Conservation (phyloP, 35 echinoderm and acorn worm species). For the Diadema setosum region DNA sequence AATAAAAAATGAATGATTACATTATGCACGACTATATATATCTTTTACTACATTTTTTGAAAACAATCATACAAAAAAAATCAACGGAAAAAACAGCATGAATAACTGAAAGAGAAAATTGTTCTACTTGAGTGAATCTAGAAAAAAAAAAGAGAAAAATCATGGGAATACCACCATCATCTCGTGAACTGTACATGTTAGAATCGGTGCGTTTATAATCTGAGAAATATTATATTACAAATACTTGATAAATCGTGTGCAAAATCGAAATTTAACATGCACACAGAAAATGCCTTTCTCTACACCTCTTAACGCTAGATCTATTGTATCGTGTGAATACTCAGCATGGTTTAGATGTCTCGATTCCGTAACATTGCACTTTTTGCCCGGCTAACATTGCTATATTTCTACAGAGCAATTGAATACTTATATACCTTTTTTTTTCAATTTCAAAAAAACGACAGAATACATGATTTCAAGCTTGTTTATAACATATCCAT, state of each 20-base stretch:
- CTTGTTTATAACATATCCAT: too few species aligned
- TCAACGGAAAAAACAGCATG: too few species aligned
- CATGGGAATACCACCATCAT: too few species aligned
- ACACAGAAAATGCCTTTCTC: neutral
- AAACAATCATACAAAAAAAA: neutral
- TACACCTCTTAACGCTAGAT: neutral
- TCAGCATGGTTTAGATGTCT: neutral
- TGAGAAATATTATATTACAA: slow-evolving; percentile 2
- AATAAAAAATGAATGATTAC: neutral
- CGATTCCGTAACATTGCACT: neutral
- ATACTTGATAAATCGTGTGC: neutral
- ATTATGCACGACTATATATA: neutral
- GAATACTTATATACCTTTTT: neutral
- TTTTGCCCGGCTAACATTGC: neutral
- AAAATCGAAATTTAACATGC: neutral
- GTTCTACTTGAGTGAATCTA: too few species aligned
- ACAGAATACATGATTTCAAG: too few species aligned
- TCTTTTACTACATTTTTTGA: neutral
- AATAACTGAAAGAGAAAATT: too few species aligned
- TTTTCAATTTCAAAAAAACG: too few species aligned
- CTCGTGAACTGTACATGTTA: neutral
- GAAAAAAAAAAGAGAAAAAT: too few species aligned
- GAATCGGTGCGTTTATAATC: neutral
- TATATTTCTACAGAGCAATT: neutral
- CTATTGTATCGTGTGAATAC: neutral